A percentile compares a stretch with the other conserved stretches of the same genome.
phyloP scores from a whole-genome alignment of 2,113 vertebrate genomes.

The Struthidea cinerea region DNA sequence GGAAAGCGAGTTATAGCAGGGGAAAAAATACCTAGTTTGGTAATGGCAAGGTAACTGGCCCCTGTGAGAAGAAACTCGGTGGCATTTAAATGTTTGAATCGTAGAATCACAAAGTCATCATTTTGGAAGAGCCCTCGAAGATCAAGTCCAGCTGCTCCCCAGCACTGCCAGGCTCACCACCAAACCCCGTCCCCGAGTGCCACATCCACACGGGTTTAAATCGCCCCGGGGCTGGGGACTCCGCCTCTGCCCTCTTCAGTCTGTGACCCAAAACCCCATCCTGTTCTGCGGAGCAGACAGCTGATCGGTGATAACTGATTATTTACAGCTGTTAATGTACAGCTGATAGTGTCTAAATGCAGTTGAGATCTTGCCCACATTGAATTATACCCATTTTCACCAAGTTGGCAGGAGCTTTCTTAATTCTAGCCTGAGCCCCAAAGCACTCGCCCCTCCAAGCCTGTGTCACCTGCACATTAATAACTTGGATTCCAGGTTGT shows the following conservation, averaged over 20 bases:
- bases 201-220: neutral
- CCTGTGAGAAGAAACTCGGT: fast-evolving
- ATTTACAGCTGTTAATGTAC: neutral
- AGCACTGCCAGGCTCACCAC: neutral
- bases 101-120: neutral
- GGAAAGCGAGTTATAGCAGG: fast-evolving
- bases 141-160: neutral
- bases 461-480: neutral
- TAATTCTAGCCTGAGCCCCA: no score
- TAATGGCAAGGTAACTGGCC: neutral
- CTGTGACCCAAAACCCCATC: neutral
- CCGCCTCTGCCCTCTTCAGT: neutral
- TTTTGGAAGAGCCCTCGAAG: neutral
- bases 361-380: neutral
- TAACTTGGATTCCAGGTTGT: neutral
- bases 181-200: neutral
- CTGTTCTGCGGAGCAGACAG: fast-evolving
- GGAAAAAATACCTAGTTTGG: fast-evolving
- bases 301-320: neutral
- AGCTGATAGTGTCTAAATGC: neutral
- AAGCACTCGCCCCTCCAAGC: neutral
- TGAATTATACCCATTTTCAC: neutral
- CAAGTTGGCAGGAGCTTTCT: neutral
- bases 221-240: fast-evolving
- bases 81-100: neutral